Conservation (phyloP, 2,888 invertebrate genomes). For the Rhyacophila evoluta region DNA sequence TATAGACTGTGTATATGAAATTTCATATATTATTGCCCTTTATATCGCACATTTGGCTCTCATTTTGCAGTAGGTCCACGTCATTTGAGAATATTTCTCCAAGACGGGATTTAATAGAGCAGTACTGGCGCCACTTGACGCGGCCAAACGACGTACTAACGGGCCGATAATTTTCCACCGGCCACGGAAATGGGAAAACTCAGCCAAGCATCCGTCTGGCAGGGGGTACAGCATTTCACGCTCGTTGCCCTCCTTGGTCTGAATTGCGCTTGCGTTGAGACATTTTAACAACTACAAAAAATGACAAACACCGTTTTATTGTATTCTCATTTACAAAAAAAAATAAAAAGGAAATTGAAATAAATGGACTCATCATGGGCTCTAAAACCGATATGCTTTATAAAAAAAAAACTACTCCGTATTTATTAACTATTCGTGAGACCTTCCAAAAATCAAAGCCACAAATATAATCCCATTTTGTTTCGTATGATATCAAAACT, state of each 20-base stretch:
- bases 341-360: too few relatives aligned
- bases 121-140: conserved; percentile 53
- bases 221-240: conserved; percentile 29
- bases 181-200: conserved; percentile 30
- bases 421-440: too few relatives aligned
- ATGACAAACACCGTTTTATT: too few relatives aligned
- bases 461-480: too few relatives aligned
- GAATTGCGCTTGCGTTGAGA: conserved; percentile 28
- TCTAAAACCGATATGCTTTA: too few relatives aligned
- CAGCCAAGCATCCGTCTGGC: conserved; percentile 41
- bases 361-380: too few relatives aligned
- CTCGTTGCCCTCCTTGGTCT: conserved; percentile 23
- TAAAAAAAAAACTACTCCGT: too few relatives aligned
- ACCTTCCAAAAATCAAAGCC: too few relatives aligned
- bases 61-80: neutral
- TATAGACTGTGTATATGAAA: too few relatives aligned
- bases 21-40: too few relatives aligned
- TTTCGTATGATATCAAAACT: too few relatives aligned
- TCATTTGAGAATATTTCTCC: neutral
- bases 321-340: too few relatives aligned
- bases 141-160: conserved; percentile 48
- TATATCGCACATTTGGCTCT: neutral
- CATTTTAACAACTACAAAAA: neutral
- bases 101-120: conserved; percentile 50
- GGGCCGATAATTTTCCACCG: conserved; percentile 44